These are phyloP conservation scores for Phataginus tetradactyla DNA, from an alignment of 2,797 vertebrate genomes.

Conservation along the genomic window DNA sequence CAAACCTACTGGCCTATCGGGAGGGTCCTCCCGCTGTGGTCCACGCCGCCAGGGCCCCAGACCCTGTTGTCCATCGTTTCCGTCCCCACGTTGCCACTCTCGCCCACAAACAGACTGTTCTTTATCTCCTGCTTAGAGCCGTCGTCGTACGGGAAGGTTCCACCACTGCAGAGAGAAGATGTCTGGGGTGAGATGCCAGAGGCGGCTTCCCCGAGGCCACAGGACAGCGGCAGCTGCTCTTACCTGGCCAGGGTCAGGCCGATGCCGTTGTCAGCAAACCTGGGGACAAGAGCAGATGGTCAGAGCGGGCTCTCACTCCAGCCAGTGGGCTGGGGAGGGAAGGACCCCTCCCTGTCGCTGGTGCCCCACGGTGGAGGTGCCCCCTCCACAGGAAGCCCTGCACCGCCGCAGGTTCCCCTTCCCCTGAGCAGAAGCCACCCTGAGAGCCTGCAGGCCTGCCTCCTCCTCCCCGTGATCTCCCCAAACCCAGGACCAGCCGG, in stretches of 20 bases:
- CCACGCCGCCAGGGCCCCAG: constrained; percentile 94
- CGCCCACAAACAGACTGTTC: constrained; percentile 97
- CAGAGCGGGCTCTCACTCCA: background rate
- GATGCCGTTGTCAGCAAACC: constrained; percentile 98
- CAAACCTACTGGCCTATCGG: constrained; percentile 93
- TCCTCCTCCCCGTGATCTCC: no score
- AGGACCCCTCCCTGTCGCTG: background rate
- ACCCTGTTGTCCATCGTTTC: constrained; percentile 87
- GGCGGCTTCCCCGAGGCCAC: background rate
- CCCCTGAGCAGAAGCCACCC: no score
- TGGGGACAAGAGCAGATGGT: constrained; percentile 77
- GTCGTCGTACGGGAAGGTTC: constrained; percentile 97
- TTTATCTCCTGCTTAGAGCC: constrained; percentile 97
- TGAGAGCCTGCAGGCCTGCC: no score
- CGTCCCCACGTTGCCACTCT: constrained; percentile 94
- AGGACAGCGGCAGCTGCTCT: background rate
- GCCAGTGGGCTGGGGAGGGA: rapidly evolving
- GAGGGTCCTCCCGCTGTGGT: constrained; percentile 92
- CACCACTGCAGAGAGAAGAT: constrained; percentile 88
- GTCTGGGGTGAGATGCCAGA: background rate
- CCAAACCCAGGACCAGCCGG: no score
- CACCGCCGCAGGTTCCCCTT: no score
- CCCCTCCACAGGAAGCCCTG: no score
- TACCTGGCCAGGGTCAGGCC: constrained; percentile 97
- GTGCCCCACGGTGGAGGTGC: background rate